Evolutionary conservation across 2,797 vertebrate genomes (phyloP), one percentile per base, ranked within the genome.

Genomic region (Xenopus petersii): DNA sequence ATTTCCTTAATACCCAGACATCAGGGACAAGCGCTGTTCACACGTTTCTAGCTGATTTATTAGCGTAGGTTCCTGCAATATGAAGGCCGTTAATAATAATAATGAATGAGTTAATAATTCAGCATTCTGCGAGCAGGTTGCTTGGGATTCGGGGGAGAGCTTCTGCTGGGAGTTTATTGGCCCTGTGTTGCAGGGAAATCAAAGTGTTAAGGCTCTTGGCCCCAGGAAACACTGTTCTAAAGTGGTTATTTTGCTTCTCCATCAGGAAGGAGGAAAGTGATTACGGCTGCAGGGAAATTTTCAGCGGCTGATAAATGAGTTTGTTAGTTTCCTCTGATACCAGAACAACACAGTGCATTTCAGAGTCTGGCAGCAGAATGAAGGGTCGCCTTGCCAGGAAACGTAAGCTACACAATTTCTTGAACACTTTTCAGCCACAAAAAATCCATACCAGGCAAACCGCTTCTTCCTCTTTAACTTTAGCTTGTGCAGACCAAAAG

Each of bases 201-300:
- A 75, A 70, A 33, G 60, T 60, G 74, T 75, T 75, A 70, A 58
- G 12, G 49, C 55, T 69, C 48, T 48, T 47, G 67, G 55, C 74
- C 74, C 51, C 33, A 10, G 74, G 74, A 64, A 49, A 59, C 30
- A 1, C 36, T 56, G 74, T 33, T 46, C 51, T 64, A 75, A 75
- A 75, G 67, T 70, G 67, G 67, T 64, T 75, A 42, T 75, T 75
- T 70, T 70, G 61, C 60, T 70, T 64, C 67, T 58, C 67, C n/a
- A 49, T 75, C 74, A 75, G 65, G 68, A 70, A 70, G 65, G 56
- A 54, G 61, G 26, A 54, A 75, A 75, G 59, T 65, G 67, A 75
- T 75, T 75, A 70, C 21, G 61, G 62, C 61, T 75, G 49, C 51
- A 16, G 59, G 67, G 67, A 69, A 70, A 66, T 66, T 56, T 67